Evolutionary conservation across 2,888 invertebrate species (phyloP).

Genomic region (Torymus aiolomorphi): DNA sequence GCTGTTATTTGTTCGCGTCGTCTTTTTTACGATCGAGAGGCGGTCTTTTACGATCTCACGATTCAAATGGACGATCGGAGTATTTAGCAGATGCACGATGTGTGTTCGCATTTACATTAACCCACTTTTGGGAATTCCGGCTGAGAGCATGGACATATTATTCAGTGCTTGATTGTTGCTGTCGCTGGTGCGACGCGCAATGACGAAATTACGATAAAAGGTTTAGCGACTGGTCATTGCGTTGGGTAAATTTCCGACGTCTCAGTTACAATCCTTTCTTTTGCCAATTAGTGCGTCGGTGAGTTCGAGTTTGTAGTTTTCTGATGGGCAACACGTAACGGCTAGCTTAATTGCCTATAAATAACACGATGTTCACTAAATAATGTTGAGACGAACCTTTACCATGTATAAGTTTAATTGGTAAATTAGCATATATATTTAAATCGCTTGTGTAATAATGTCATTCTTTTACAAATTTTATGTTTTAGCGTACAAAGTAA

Average conservation of each 20-base stretch:
- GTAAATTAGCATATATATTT: too few species aligned
- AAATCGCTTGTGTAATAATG: not conserved
- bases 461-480: not conserved
- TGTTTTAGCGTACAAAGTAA: not conserved
- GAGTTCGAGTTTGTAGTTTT: too few species aligned
- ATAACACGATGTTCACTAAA: too few species aligned
- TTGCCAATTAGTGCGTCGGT: too few species aligned
- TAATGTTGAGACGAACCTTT: too few species aligned
- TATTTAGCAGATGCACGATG: not conserved
- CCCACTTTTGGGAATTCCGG: conserved; percentile 31
- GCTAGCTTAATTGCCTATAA: too few species aligned
- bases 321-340: too few species aligned
- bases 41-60: conserved; percentile 19
- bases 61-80: conserved; percentile 17
- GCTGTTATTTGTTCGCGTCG: not conserved
- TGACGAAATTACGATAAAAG: conserved; percentile 20
- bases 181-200: not conserved
- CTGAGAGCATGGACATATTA: not conserved
- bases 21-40: conserved; percentile 18
- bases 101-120: conserved; percentile 26
- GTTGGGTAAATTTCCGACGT: too few species aligned
- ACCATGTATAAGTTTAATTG: too few species aligned
- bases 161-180: not conserved
- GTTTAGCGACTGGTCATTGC: too few species aligned
- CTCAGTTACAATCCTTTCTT: too few species aligned